Conservation (phyloP, 2,888 invertebrate genomes). For the Phlogophora meticulosa region DNA sequence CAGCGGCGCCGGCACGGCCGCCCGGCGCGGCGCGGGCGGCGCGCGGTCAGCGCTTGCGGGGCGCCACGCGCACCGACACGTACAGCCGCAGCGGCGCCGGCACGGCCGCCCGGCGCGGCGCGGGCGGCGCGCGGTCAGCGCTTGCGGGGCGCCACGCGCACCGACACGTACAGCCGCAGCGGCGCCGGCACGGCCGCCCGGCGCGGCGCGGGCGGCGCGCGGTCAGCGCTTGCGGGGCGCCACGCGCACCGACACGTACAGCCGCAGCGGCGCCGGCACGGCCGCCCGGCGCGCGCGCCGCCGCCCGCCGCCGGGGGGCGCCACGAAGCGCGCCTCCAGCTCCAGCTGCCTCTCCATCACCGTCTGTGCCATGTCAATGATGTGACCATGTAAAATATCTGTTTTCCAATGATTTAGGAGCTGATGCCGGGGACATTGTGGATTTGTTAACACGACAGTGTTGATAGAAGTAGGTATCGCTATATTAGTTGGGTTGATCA, state of each 20-base stretch:
- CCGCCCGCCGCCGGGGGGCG: slow-evolving; percentile 43
- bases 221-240: slow-evolving; percentile 72
- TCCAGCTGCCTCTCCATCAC: slow-evolving; percentile 80
- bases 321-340: slow-evolving; percentile 84
- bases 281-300: slow-evolving; percentile 66
- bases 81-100: slow-evolving; percentile 84
- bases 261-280: slow-evolving; percentile 79
- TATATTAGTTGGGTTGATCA: no score
- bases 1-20: slow-evolving; percentile 78
- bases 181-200: slow-evolving; percentile 78
- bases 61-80: slow-evolving; percentile 81
- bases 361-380: slow-evolving; percentile 34
- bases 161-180: slow-evolving; percentile 83
- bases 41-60: slow-evolving; percentile 69
- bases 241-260: slow-evolving; percentile 83
- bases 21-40: slow-evolving; percentile 56
- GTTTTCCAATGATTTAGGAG: no score
- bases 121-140: slow-evolving; percentile 64
- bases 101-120: slow-evolving; percentile 65
- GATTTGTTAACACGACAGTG: no score
- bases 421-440: no score
- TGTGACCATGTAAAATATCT: no score
- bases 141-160: slow-evolving; percentile 74
- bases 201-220: slow-evolving; percentile 50
- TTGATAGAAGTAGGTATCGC: no score